phyloP scores from a whole-genome alignment of 2,797 vertebrate species.

The Siniperca obscura region DNA sequence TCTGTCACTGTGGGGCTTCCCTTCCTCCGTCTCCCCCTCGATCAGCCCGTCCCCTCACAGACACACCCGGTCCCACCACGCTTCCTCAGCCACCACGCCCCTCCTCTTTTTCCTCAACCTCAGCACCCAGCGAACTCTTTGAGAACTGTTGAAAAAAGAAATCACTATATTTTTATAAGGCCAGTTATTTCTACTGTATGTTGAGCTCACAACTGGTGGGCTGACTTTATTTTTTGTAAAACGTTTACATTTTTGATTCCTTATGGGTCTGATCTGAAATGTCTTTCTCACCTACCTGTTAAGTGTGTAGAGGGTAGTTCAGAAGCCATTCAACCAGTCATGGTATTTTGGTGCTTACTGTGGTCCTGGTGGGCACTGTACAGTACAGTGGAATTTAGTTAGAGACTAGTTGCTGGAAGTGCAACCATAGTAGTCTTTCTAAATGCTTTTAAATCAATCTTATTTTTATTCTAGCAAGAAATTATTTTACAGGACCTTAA shows the following conservation, averaged over 20 bases:
- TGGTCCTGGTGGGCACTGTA: constrained; percentile 74
- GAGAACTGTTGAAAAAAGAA: constrained; percentile 80
- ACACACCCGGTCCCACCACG: constrained; percentile 46
- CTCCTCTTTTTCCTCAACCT: constrained; percentile 57
- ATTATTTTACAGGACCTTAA: constrained; percentile 48
- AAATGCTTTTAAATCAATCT: constrained; percentile 55
- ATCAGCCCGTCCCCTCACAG: constrained; percentile 58
- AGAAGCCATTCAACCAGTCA: constrained; percentile 65
- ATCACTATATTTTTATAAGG: constrained; percentile 88
- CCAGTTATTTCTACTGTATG: constrained; percentile 88
- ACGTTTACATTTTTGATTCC: constrained; percentile 82
- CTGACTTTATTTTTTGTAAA: constrained; percentile 80
- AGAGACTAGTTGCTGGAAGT: constrained; percentile 56
- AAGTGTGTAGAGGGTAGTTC: constrained; percentile 63
- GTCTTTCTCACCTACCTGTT: constrained; percentile 69
- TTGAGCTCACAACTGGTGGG: constrained; percentile 80
- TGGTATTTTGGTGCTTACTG: constrained; percentile 76
- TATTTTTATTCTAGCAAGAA: constrained; percentile 47
- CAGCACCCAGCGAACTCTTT: constrained; percentile 70
- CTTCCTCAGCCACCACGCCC: constrained; percentile 51
- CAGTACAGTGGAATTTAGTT: constrained; percentile 62
- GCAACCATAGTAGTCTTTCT: constrained; percentile 60
- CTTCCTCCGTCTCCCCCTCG: constrained; percentile 52
- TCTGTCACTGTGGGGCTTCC: constrained; percentile 73
- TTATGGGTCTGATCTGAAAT: constrained; percentile 73